Conservation (phyloP, 2,797 vertebrate species). For the Xenopus petersii region DNA sequence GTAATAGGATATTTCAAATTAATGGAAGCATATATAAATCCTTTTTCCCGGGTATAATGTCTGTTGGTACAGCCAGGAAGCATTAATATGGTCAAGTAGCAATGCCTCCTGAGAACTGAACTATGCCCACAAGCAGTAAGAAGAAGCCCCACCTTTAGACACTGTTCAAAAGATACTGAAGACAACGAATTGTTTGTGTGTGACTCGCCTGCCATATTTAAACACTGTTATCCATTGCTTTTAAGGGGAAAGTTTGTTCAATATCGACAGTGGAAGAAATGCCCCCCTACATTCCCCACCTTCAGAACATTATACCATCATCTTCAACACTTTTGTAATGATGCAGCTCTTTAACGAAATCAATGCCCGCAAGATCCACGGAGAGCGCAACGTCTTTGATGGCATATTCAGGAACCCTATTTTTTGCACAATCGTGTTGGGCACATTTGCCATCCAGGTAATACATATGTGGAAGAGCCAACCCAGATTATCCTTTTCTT, state of each 20-base stretch:
- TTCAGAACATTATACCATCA: conserved; percentile 97
- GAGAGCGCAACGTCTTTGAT: conserved; percentile 95
- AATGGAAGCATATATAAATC: too few species aligned
- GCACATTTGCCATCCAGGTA: conserved; percentile 93
- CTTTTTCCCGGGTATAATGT: too few species aligned
- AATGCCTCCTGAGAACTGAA: too few species aligned
- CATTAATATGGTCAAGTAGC: too few species aligned
- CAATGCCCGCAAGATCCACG: conserved; percentile 96
- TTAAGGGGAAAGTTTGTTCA: conserved; percentile 89
- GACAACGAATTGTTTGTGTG: too few species aligned
- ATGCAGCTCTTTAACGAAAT: conserved; percentile 99
- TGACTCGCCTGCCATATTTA: too few species aligned
- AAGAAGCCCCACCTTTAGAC: too few species aligned
- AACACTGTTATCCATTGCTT: background rate
- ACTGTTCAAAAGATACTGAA: too few species aligned
- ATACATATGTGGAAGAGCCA: background rate
- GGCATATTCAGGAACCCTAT: conserved; percentile 96
- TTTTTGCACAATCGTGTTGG: conserved; percentile 94
- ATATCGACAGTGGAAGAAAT: conserved; percentile 91
- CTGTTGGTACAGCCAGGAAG: too few species aligned
- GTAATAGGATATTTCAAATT: too few species aligned
- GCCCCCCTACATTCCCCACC: conserved; percentile 93
- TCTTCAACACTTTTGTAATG: conserved; percentile 98
- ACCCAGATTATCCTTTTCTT: background rate
- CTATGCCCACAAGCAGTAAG: too few species aligned